Base-by-base conservation (phyloP, 2,888 invertebrate genomes). In the Smittia aterrima region DNA sequence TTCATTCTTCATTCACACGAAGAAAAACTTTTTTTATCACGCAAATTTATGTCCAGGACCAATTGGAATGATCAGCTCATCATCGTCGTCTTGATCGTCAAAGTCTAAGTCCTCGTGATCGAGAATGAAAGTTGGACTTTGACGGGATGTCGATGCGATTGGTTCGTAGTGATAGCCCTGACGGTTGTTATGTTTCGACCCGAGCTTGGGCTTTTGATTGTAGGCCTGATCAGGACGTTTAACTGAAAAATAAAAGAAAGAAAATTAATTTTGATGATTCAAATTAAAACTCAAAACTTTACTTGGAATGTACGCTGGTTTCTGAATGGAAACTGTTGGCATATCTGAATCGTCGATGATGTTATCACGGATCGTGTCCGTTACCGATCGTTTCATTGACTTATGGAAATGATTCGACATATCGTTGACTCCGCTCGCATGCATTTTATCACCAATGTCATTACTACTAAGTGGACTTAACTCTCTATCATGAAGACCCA, bases 401-500 rank as follows among this genome's bases (percentile, higher is more conserved):
- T 81, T 82, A 77, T 78, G 78, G 77, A 79, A 79, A 76, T 81
- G 81, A 75, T 81, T 79, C 0, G 81, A 81, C 75, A 73, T 75
- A 54, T 74, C 72, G 40, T 82, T 72, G 80, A 76, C 78, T 78
- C 72, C 77, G 78, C 32, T 80, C 80, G 74, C 81, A 82, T 75
- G 76, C 78, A 75, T 75, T 77, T 78, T 79, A 83, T 74, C 80
- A 82, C 77, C 81, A 84, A 77, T 81, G 83, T 72, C 72, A 22
- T 72, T 72, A 62, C 72, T 72, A 79, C 85, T 84, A 80, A 85
- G 85, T 77, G 86, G 83, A 77, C 82, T 83, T 80, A 83, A 80
- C 79, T 84, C 84, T 77, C 85, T 82, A 80, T 86, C 86, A 78
- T 85, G 85, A 77, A 85, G 81, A 78, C 85, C 85, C 81, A 87